These are phyloP conservation scores for Troglohyphantes excavatus DNA, from an alignment of 2,888 invertebrate genomes.

Conservation along the genomic window DNA sequence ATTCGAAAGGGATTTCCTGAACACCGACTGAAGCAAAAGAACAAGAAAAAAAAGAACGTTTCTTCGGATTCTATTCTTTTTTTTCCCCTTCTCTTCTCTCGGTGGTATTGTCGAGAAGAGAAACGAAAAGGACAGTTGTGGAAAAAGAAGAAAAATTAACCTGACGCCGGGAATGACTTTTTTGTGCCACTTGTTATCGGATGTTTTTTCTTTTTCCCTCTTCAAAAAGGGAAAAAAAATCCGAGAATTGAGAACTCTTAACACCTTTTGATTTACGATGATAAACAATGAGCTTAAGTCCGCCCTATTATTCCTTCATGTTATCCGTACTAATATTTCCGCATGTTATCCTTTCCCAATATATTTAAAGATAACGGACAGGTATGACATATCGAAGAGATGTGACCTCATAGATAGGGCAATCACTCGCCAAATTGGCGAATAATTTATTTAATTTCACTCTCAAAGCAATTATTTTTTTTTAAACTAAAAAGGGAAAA, in stretches of 20 bases:
- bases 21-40: constrained; percentile 31
- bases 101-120: background rate
- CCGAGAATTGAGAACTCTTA: background rate
- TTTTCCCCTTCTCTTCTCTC: background rate
- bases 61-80: constrained; percentile 9
- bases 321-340: background rate
- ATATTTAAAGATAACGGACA: no score
- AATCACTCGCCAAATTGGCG: no score
- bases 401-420: no score
- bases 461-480: no score
- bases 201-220: background rate
- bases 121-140: constrained; percentile 35
- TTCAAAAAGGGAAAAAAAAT: background rate
- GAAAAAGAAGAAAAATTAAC: constrained; percentile 37
- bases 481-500: no score
- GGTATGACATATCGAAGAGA: no score
- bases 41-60: constrained; percentile 18
- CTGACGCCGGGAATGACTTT: background rate
- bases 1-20: constrained; percentile 64
- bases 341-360: no score
- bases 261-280: background rate
- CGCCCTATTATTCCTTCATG: background rate
- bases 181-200: background rate
- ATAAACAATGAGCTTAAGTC: constrained; percentile 1
- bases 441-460: no score